Percentiles rank a stretch among this genome's conserved stretches.
Conservation (phyloP, 2,797 vertebrate genomes). For the Clarias laeviceps region DNA sequence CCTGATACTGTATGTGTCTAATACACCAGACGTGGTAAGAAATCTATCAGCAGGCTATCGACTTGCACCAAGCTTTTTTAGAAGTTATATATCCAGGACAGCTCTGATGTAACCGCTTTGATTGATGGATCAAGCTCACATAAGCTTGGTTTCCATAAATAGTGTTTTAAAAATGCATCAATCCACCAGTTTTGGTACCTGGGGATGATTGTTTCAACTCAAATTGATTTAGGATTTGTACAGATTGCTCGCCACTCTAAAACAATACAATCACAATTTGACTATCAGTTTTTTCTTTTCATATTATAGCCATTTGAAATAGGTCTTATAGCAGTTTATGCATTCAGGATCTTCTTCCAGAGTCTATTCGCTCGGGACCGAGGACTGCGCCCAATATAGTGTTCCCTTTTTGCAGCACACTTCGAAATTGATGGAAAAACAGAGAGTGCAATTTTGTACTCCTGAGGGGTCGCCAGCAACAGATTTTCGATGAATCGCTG, state of each 20-base stretch:
- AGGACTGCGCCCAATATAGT: conserved; percentile 17
- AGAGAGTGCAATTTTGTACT: conserved; percentile 21
- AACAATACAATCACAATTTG: neutral
- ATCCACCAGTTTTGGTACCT: neutral
- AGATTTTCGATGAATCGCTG: conserved; percentile 44
- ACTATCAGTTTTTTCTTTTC: neutral
- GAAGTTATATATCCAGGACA: conserved; percentile 40
- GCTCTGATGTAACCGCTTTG: conserved; percentile 30
- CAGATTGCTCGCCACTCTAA: neutral
- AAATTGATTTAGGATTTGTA: neutral
- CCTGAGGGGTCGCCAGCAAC: conserved; percentile 37
- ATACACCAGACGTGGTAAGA: conserved; percentile 9
- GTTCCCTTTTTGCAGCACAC: conserved; percentile 22
- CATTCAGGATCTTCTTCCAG: neutral
- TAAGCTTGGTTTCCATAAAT: conserved; percentile 47
- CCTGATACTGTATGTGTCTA: neutral
- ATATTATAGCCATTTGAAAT: conserved; percentile 10
- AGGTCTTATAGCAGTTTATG: neutral
- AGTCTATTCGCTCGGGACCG: neutral
- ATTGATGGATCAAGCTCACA: conserved; percentile 41
- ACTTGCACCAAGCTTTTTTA: conserved; percentile 27
- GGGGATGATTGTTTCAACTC: neutral
- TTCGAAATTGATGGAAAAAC: conserved; percentile 43
- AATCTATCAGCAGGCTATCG: conserved; percentile 35
- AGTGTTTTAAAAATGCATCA: conserved; percentile 53